Percentiles rank a stretch among this genome's conserved stretches.
These are phyloP conservation scores for Ellobius talpinus DNA, from an alignment of 2,113 vertebrate species.

Conservation along the genomic window DNA sequence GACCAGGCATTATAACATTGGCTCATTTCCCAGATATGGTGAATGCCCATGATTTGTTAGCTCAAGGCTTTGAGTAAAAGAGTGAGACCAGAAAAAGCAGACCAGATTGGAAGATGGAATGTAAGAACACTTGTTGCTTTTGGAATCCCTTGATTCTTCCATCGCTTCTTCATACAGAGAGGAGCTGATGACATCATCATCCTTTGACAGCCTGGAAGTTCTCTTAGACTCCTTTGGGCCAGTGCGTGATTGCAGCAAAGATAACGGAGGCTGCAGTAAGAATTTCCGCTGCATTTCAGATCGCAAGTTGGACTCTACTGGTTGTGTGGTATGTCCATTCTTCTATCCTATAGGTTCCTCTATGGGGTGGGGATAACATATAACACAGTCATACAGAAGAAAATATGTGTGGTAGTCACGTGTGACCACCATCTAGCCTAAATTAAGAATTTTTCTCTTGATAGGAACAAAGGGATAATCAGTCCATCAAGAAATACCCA, in stretches of 20 bases:
- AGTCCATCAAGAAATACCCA: background rate
- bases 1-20: slow-evolving; percentile 50
- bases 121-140: background rate
- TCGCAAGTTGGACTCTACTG: slow-evolving; percentile 96
- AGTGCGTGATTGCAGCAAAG: slow-evolving; percentile 96
- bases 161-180: slow-evolving; percentile 88
- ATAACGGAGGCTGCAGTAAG: slow-evolving; percentile 98
- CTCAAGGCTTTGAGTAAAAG: background rate
- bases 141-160: background rate
- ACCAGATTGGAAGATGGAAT: background rate
- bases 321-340: slow-evolving; percentile 93
- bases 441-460: background rate
- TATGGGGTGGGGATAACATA: background rate
- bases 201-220: slow-evolving; percentile 98
- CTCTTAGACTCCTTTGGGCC: slow-evolving; percentile 98
- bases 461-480: background rate
- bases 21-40: slow-evolving; percentile 40
- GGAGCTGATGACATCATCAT: slow-evolving; percentile 98
- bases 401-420: fast-evolving
- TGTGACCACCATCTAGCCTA: background rate
- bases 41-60: slow-evolving; percentile 33
- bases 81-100: background rate
- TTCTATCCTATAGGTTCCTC: background rate
- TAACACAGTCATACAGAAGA: fast-evolving
- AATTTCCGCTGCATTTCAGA: slow-evolving; percentile 98